Evolutionary conservation across 2,113 vertebrate genomes (phyloP).

Genomic region (Chionomys nivalis): DNA sequence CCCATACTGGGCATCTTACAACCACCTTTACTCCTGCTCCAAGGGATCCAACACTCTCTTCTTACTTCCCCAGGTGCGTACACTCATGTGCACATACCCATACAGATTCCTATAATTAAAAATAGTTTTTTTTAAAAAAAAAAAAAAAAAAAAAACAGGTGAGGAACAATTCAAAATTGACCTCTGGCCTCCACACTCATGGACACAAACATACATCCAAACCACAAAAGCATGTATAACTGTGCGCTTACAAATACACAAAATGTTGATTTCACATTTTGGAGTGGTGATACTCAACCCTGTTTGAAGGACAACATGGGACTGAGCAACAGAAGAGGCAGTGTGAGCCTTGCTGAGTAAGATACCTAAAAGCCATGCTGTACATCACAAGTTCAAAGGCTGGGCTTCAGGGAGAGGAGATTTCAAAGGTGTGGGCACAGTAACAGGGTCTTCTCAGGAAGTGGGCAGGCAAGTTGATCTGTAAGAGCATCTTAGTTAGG

Average conservation of each 20-base stretch:
- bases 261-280: not conserved
- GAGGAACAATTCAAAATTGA: not conserved
- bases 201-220: not conserved
- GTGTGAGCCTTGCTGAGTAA: not conserved
- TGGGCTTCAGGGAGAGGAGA: not conserved
- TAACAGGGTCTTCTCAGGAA: not conserved
- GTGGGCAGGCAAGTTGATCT: not conserved
- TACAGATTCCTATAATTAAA: not conserved
- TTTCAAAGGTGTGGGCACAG: not conserved
- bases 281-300: not conserved
- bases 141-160: not conserved
- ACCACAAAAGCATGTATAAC: not conserved
- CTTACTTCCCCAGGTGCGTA: not conserved
- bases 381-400: rapidly evolving
- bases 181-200: not conserved
- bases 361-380: not conserved
- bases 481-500: not conserved
- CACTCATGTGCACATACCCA: not conserved
- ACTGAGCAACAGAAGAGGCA: not conserved
- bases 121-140: not conserved
- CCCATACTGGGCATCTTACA: not conserved
- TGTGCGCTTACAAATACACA: not conserved
- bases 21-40: not conserved
- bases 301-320: not conserved
- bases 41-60: not conserved